Evolutionary conservation across 2,797 vertebrate species (phyloP), one percentile per base, ranked within the genome.

Genomic region (Alcedo quadribrachys): DNA sequence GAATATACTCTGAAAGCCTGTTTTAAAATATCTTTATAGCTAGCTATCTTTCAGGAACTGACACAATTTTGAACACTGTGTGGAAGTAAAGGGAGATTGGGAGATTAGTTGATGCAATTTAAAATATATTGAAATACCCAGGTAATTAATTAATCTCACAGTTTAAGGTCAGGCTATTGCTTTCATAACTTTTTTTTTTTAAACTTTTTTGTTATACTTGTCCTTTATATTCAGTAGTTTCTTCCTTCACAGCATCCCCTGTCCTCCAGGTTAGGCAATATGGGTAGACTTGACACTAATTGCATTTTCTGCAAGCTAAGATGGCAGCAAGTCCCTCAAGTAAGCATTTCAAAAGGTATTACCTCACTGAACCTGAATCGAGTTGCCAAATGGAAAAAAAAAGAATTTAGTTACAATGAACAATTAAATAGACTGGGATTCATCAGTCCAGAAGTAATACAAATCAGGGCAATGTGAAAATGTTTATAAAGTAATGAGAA

Each of bases 21-120:
- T 40, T 87, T 69, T 78, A 81, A 86, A 94, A 92, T 62, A 93
- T 58, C 73, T 87, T 78, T 75, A 63, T 65, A 81, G 55, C 67
- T 58, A 73, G 30, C 63, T 89, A 51, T 71, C 32, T 42, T 75
- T 66, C 53, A 91, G 62, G 62, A 89, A 55, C 35, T 35, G 75
- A 88, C 45, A 89, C 30, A 20, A 61, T 32, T 80, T 37, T 74
- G 45, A 86, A 57, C 21, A 43, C n/a, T 53, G 14, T 2, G 77
- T 79, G n/a, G 63, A 85, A 90, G 63, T 63, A 19, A 73, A 67
- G 30, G 85, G 48, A 87, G 82, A 85, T 33, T 30, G 54, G 45
- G 58, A 87, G 50, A 90, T 48, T 28, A 81, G 32, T 32, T 69
- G 43, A 83, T 73, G 45, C 37, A 85, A 89, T 58, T 62, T 81